Evolutionary conservation across 2,888 invertebrate genomes (phyloP), one percentile per base, ranked within the genome.

Genomic region (Trichogramma evanescens): DNA sequence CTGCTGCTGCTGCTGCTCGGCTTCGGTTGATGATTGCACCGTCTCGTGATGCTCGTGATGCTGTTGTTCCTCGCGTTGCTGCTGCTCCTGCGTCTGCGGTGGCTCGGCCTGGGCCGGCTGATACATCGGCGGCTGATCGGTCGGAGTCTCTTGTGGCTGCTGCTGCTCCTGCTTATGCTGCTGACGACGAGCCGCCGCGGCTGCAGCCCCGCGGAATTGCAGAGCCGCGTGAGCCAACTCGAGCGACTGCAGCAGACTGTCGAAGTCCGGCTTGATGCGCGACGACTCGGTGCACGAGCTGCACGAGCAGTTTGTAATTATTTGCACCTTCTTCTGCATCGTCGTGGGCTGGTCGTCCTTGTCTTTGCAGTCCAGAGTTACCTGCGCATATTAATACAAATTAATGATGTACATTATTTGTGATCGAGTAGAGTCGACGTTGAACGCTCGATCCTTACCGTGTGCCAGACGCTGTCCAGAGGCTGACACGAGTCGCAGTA

Each of bases 401-500:
- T 6, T 2, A 38, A 40, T 6, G 1, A 9, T 38, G 7, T 3
- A 52, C 42, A n/a, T 52, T 56, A 8, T 52, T 26, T 6, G 7
- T 2, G 45, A 54, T 6, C 3, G 45, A 54, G 38, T 49, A 43
- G 53, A 2, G 6, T 55, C 7, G 13, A 38, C 6, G 42, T 5
- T 41, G 9, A 7, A 40, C 5, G n/a, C 6, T 44, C 49, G 54
- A 46, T 7, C 71, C 80, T 76, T 75, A 86, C 86, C 70, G 85
- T 85, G 69, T 84, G 85, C 82, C 86, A 87, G 64, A 82, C 80
- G 44, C 84, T 83, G 63, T 82, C 81, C 1, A 83, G 80, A 1
- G 87, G 86, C 71, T 86, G 86, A 69, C 87, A 87, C 63, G 86
- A 86, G 73, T 87, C 87, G 71, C 87, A 87, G 70, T 87, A 87